A percentile compares a stretch with the other conserved stretches of the same genome.
phyloP scores from a whole-genome alignment of 2,797 vertebrate species.

The Glossophaga mutica region DNA sequence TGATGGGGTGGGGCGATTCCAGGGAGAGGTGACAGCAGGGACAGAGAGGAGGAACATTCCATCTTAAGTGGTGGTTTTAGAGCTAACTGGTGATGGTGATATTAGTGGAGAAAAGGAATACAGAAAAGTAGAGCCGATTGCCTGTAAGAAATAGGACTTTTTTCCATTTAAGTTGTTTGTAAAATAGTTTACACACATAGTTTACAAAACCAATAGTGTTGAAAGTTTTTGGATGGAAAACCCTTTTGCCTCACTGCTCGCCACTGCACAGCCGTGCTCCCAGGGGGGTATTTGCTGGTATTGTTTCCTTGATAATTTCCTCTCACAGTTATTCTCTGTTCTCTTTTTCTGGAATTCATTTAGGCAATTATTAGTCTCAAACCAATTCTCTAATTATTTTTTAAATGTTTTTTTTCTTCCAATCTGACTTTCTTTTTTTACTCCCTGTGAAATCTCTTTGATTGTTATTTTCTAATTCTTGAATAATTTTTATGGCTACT shows the following conservation, averaged over 20 bases:
- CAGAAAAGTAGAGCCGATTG: background rate
- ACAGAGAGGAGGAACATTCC: background rate
- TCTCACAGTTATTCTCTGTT: background rate
- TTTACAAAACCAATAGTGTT: background rate
- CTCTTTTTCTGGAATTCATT: background rate
- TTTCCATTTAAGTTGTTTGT: background rate
- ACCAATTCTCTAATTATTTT: background rate
- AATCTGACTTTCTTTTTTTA: background rate
- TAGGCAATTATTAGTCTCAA: background rate
- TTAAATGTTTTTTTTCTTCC: background rate
- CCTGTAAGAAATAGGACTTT: background rate
- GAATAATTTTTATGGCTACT: background rate
- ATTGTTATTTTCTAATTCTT: background rate
- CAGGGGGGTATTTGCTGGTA: background rate
- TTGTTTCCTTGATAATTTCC: background rate
- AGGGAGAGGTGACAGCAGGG: background rate
- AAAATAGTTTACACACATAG: background rate
- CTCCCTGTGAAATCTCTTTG: background rate
- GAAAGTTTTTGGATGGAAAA: background rate
- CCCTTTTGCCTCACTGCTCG: background rate
- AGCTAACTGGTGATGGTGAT: background rate
- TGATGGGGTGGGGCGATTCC: background rate
- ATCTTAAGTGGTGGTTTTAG: background rate
- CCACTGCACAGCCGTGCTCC: background rate
- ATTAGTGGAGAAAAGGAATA: background rate